phyloP scores from a whole-genome alignment of 2,113 vertebrate species.

The Alouatta palliata region DNA sequence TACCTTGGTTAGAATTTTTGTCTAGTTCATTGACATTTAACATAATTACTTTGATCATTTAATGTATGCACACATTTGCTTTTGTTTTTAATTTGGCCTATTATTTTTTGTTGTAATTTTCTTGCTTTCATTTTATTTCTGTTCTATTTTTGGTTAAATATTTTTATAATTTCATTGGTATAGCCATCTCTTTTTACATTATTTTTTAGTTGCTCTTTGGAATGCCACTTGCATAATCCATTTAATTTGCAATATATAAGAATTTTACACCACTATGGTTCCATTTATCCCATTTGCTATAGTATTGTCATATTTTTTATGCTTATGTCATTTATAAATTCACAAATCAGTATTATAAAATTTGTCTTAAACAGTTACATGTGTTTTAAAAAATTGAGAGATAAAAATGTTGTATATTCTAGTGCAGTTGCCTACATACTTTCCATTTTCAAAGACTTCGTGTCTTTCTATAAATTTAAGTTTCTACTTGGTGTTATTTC shows the following conservation, averaged over 20 bases:
- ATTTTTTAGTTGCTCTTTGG: not conserved
- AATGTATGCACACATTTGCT: not conserved
- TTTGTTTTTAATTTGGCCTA: not conserved
- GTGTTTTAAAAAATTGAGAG: not conserved
- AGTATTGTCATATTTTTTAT: not conserved
- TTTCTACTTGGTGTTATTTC: not conserved
- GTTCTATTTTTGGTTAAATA: not conserved
- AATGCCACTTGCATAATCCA: not conserved
- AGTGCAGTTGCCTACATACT: not conserved
- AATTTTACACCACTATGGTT: not conserved
- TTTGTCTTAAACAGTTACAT: not conserved
- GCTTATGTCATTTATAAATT: not conserved
- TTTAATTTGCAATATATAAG: not conserved
- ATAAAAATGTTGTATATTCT: not conserved
- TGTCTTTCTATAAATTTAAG: not conserved
- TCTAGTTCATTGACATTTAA: not conserved
- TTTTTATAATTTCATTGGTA: not conserved
- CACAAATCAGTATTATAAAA: not conserved
- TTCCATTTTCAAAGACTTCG: not conserved
- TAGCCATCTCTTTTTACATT: not conserved
- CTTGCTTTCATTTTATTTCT: not conserved
- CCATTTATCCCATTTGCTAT: not conserved
- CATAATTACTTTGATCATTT: not conserved
- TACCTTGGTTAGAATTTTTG: not conserved
- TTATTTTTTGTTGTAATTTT: not conserved